phyloP scores from a whole-genome alignment of 2,888 invertebrate genomes.

The Tenthredo distinguenda region DNA sequence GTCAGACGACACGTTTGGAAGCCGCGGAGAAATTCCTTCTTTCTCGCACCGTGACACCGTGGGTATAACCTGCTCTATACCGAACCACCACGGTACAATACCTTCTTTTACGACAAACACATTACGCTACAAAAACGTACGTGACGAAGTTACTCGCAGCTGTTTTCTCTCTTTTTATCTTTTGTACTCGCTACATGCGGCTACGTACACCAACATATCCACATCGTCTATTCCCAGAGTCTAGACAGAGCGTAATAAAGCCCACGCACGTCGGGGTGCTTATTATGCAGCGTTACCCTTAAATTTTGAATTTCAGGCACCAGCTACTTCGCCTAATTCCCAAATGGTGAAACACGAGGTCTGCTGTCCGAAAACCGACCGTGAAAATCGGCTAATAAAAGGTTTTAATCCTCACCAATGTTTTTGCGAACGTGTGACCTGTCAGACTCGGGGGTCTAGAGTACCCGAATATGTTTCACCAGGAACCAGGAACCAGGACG shows the following conservation, averaged over 20 bases:
- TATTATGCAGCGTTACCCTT: neutral
- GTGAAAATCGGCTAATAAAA: neutral
- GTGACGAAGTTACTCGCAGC: conserved; percentile 10
- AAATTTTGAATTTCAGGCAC: neutral
- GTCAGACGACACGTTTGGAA: conserved; percentile 21
- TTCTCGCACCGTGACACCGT: neutral
- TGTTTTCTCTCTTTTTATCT: neutral
- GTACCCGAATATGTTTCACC: conserved; percentile 61
- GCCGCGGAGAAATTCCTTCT: neutral
- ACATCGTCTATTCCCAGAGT: neutral
- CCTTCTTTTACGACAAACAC: conserved; percentile 38
- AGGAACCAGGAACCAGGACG: conserved; percentile 58
- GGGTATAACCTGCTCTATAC: neutral
- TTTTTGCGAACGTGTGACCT: neutral
- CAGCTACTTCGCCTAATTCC: neutral
- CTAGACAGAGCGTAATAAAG: conserved; percentile 8
- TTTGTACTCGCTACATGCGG: too few species aligned
- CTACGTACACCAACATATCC: neutral
- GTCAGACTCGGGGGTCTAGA: conserved; percentile 18
- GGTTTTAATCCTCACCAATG: neutral
- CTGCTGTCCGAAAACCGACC: neutral
- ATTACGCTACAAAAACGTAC: conserved; percentile 23
- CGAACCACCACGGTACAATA: conserved; percentile 16
- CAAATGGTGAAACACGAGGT: neutral
- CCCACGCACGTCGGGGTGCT: conserved; percentile 6